A percentile compares a stretch with the other conserved stretches of the same genome.
These are phyloP conservation scores for Corythaixoides concolor DNA, from an alignment of 2,113 vertebrate genomes.

Conservation along the genomic window DNA sequence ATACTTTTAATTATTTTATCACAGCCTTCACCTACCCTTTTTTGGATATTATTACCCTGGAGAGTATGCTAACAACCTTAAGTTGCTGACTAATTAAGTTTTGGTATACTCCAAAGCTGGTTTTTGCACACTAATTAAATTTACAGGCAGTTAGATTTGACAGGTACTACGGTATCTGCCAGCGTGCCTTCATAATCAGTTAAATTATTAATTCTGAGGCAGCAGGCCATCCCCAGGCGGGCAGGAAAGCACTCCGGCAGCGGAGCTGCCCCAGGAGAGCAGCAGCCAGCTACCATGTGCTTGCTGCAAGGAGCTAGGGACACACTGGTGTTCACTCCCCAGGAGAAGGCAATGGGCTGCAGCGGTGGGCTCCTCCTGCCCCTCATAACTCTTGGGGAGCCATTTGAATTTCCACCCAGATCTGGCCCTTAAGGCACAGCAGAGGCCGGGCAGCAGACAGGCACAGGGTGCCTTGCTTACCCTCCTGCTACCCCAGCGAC, in stretches of 20 bases:
- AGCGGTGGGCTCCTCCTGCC: neutral
- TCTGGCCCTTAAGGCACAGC: neutral
- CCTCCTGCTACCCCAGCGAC: neutral
- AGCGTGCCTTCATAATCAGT: conserved; percentile 53
- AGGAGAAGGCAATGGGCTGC: neutral
- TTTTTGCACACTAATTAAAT: conserved; percentile 67
- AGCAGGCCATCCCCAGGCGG: neutral
- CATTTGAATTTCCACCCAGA: neutral
- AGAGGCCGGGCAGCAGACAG: neutral
- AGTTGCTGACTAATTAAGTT: conserved; percentile 77
- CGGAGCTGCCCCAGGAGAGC: neutral
- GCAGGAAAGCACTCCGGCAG: neutral
- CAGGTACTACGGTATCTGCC: conserved; percentile 60
- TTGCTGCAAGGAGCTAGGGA: neutral
- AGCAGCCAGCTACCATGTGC: neutral
- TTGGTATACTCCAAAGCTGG: conserved; percentile 58
- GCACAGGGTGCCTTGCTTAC: accelerated
- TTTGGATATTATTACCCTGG: conserved; percentile 55
- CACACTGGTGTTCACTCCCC: neutral
- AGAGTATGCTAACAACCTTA: conserved; percentile 64
- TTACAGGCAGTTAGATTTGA: conserved; percentile 71
- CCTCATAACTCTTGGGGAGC: neutral
- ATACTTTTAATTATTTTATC: conserved; percentile 66
- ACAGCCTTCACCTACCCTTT: conserved; percentile 29
- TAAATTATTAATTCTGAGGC: conserved; percentile 65